Evolutionary conservation across 2,888 invertebrate genomes (phyloP), one percentile per base, ranked within the genome.

Genomic region (Trachelus iudaicus): DNA sequence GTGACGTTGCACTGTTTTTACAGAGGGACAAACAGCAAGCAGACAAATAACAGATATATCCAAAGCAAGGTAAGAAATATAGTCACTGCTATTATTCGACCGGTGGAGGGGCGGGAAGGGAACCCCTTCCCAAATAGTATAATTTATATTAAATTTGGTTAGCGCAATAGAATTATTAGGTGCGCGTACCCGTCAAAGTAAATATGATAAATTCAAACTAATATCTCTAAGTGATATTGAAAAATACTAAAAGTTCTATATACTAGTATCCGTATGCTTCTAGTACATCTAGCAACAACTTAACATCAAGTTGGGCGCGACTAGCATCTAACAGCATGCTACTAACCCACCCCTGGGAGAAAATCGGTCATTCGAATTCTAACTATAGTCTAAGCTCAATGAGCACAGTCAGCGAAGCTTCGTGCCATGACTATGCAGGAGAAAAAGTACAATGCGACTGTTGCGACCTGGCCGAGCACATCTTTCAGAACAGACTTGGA

Each of bases 261-360:
- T n/a, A 35, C 71, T 73, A 80, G 78, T 78, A 31, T 78, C 73
- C 75, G 76, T 86, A 76, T 88, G 87, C 85, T 88, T 89, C 80
- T 86, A 90, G 90, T 86, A 84, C 87, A 79, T 88, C 88, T 82
- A 87, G 85, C 81, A 84, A 86, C 83, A 87, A 83, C 83, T 84
- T 90, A 87, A 89, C 89, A 80, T 84, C 86, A 75, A 90, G 85
- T 83, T 90, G 87, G 89, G 85, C 87, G 69, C 87, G 89, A 84
- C 87, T 90, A 82, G 86, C 89, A 73, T 87, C 89, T 86, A 89
- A 90, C 87, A 90, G 88, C 88, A 87, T 87, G 85, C 86, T 88
- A 85, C 85, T 90, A 88, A 89, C 88, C 80, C 87, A 90, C 73
- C 87, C 88, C 74, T 76, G 73, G 78, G 76, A 78, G 74, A 75